Evolutionary conservation across 64 coral and sea anemone genomes (phyloP).

Genomic region (Pocillopora damicornis): DNA sequence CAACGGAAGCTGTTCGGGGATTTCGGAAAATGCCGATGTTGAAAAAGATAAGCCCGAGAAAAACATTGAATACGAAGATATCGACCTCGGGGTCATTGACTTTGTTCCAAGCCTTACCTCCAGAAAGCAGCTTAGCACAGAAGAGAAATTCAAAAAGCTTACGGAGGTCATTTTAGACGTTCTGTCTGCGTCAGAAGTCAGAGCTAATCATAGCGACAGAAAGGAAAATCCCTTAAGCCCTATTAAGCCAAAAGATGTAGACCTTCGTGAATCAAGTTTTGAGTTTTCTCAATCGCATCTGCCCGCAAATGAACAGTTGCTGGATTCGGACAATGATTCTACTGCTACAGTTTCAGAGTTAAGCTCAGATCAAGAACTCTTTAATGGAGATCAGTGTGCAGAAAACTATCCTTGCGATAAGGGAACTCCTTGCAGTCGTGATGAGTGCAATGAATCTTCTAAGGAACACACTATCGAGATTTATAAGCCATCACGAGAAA

Average conservation of each 20-base stretch:
- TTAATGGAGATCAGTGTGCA: not conserved
- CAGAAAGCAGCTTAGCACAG: conserved; percentile 36
- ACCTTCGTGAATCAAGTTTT: not conserved
- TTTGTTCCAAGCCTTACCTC: conserved; percentile 3
- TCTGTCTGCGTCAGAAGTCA: conserved; percentile 48
- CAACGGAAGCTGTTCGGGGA: conserved; percentile 54
- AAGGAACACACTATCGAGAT: not conserved
- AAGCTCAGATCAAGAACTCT: not conserved
- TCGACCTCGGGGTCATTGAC: conserved; percentile 58
- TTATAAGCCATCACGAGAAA: not conserved
- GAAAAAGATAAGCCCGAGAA: conserved; percentile 33
- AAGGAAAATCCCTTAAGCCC: conserved; percentile 1
- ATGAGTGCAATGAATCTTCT: not conserved
- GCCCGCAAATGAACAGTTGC: conserved; percentile 1
- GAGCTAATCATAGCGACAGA: conserved; percentile 27
- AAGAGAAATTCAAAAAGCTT: conserved; percentile 55
- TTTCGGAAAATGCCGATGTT: conserved; percentile 57
- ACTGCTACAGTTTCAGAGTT: conserved; percentile 16
- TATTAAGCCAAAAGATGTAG: not conserved
- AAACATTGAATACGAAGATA: conserved; percentile 36
- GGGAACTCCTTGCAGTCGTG: not conserved
- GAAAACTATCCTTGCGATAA: not conserved
- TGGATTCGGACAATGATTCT: not conserved
- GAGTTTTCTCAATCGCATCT: not conserved
- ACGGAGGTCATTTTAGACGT: conserved; percentile 80